A percentile compares a stretch with the other conserved stretches of the same genome.
Evolutionary conservation across 2,113 vertebrate species (phyloP).

Genomic region (Panthera uncia): DNA sequence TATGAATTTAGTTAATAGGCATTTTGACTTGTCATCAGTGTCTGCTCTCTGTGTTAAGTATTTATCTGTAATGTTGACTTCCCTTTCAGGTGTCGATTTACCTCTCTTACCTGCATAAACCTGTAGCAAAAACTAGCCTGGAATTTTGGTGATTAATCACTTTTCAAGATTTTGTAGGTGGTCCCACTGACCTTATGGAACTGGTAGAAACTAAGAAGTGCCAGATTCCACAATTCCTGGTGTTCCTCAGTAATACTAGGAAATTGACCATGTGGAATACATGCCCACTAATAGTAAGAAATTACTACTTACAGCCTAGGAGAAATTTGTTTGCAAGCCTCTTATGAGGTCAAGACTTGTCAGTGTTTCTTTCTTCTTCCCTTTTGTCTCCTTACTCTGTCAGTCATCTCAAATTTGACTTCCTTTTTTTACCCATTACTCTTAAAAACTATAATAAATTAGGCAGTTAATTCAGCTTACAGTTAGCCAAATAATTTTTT

Average conservation of each 20-base stretch:
- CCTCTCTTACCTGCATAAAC: neutral
- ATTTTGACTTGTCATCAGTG: neutral
- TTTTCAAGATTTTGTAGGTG: neutral
- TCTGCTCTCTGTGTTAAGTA: neutral
- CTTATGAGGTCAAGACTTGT: neutral
- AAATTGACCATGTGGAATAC: neutral
- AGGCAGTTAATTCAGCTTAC: conserved; percentile 5
- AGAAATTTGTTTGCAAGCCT: neutral
- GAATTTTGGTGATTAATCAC: neutral
- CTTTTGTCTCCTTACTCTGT: neutral
- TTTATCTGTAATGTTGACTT: conserved; percentile 4
- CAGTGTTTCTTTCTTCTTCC: neutral
- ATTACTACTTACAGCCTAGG: neutral
- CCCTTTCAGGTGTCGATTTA: neutral
- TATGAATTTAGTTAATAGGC: neutral
- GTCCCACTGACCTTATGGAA: neutral
- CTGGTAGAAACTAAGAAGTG: neutral
- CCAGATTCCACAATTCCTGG: neutral
- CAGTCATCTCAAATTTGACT: neutral
- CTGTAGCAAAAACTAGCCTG: neutral
- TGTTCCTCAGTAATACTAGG: neutral
- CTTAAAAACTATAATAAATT: neutral
- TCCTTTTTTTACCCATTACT: neutral
- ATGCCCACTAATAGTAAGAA: neutral
- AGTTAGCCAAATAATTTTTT: neutral